Evolutionary conservation across 2,797 vertebrate species (phyloP).

Genomic region (Psittacula echo): DNA sequence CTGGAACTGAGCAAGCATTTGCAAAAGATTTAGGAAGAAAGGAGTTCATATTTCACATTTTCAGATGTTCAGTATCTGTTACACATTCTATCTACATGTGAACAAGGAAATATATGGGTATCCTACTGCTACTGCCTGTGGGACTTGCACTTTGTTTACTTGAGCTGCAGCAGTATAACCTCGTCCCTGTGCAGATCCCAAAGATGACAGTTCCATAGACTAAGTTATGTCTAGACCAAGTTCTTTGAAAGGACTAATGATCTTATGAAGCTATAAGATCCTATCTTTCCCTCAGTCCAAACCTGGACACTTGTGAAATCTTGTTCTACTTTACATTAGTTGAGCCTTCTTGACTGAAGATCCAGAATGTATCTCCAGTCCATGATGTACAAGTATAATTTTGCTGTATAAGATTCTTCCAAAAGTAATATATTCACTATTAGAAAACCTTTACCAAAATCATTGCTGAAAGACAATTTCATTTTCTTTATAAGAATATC

Average conservation of each 20-base stretch:
- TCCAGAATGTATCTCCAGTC: not conserved
- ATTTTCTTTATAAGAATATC: not conserved
- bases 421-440: not conserved
- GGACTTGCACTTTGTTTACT: not conserved
- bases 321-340: not conserved
- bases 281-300: not conserved
- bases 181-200: not conserved
- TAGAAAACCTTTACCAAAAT: not conserved
- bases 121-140: not conserved
- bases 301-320: not conserved
- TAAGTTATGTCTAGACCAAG: not conserved
- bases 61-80: not conserved
- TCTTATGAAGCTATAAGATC: not conserved
- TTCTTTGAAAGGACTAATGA: not conserved
- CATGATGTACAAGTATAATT: not conserved
- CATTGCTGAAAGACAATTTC: not conserved
- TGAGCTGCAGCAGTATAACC: not conserved
- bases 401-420: not conserved
- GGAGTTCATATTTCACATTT: not conserved
- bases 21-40: not conserved
- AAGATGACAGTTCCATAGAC: accelerated
- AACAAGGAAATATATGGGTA: not conserved
- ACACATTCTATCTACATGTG: not conserved
- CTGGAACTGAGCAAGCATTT: not conserved
- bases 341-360: not conserved